phyloP scores from a whole-genome alignment of 2,888 invertebrate species.

The Tachina lurida region DNA sequence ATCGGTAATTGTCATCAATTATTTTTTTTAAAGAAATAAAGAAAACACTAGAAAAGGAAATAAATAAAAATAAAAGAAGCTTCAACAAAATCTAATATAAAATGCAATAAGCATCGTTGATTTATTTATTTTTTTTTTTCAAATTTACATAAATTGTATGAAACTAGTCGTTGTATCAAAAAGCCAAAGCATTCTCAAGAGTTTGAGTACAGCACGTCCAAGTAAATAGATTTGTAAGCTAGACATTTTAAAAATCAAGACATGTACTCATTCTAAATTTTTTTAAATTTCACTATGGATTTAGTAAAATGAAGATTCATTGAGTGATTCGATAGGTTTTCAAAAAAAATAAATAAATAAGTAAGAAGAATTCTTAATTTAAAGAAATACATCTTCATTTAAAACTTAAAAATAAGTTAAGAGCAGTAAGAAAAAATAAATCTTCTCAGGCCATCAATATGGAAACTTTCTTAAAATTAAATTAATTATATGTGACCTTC shows the following conservation, averaged over 20 bases:
- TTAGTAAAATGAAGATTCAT: background rate
- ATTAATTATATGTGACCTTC: too few relatives aligned
- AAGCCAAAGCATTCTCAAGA: conserved; percentile 19
- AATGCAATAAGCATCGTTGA: conserved; percentile 64
- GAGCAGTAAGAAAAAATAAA: too few relatives aligned
- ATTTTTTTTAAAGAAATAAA: conserved; percentile 29
- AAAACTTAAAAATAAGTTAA: background rate
- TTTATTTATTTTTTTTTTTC: conserved; percentile 42
- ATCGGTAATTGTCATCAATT: conserved; percentile 58
- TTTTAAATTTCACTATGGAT: background rate
- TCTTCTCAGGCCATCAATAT: too few relatives aligned
- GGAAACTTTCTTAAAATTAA: too few relatives aligned
- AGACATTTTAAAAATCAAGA: conserved; percentile 14
- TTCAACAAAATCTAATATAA: conserved; percentile 60
- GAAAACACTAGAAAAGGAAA: conserved; percentile 11
- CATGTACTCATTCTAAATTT: conserved; percentile 10
- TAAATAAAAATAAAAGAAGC: background rate
- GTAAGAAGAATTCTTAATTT: background rate
- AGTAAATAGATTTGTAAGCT: conserved; percentile 1
- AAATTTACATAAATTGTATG: conserved; percentile 59
- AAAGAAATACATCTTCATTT: background rate
- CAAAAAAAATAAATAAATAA: background rate
- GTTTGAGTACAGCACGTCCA: background rate
- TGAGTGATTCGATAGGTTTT: background rate
- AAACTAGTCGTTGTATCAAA: background rate